Base-by-base conservation (phyloP, 2,888 invertebrate species). In the Brachyptera putata region DNA sequence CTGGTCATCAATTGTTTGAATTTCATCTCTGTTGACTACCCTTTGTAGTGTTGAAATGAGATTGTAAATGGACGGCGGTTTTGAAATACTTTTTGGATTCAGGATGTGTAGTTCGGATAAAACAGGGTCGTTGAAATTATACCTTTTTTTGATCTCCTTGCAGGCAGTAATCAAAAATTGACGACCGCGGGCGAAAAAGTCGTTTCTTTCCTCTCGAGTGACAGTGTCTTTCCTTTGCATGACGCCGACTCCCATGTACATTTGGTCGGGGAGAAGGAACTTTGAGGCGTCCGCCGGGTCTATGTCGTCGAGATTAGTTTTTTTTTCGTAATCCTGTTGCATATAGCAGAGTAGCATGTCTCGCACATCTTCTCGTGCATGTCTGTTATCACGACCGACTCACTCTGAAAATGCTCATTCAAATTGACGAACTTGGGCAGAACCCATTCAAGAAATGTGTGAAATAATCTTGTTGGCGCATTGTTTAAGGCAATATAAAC, bases 381-480 rank as follows among this genome's bases (percentile, higher is more conserved):
- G 24, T 25, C 22, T 39, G 61, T 64, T 9, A 63, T 57, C 9
- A 65, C 55, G 18, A 64, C 63, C 37, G 53, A 58, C 16, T 61
- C 62, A 48, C 57, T 58, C 37, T 65, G 65, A 36, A 65, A 63
- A 48, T 56, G 60, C 39, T 64, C 39, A 22, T 66, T 66, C 11
- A 61, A n/a, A n/a, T n/a, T n/a, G n/a, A n/a, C n/a, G n/a, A n/a
- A n/a, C n/a, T n/a, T n/a, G 14, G 63, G 62, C 18, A 64, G 57
- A 26, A 61, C 59, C 58, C 63, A 66, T 18, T 61, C 49, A n/a
- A 66, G 34, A 41, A 65, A 66, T 3, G 58, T 56, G 26, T 57
- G 63, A 37, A 60, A 62, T 30, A 63, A 22, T 41, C 59, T 61
- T 9, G 60, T 34, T 18, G 53, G 59, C 11, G 49, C 56, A 36